Conservation (phyloP, 1,140 invertebrate species). For the Bradynema listronoti region DNA sequence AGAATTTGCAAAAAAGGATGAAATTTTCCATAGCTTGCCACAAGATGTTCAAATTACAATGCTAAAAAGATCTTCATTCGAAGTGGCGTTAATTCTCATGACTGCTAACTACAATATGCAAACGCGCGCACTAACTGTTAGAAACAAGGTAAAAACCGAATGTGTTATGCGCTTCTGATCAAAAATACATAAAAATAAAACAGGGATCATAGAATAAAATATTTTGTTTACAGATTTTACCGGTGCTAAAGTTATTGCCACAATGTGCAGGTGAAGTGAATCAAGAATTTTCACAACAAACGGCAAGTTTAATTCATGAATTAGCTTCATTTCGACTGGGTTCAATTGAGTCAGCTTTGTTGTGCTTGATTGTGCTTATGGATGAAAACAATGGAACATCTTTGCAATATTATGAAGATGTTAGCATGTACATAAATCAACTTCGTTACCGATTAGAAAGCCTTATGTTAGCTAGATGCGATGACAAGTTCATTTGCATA, state of each 20-base stretch:
- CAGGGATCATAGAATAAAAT: slow-evolving; percentile 16
- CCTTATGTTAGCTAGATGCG: too few relatives aligned
- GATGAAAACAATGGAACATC: too few relatives aligned
- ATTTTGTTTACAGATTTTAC: slow-evolving; percentile 13
- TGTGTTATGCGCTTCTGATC: too few relatives aligned
- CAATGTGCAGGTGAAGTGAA: slow-evolving; percentile 4
- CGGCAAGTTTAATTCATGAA: too few relatives aligned
- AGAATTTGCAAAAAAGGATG: slow-evolving; percentile 39
- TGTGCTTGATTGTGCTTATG: slow-evolving; percentile 32
- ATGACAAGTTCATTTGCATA: too few relatives aligned
- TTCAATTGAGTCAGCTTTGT: slow-evolving; percentile 26
- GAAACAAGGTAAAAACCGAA: too few relatives aligned
- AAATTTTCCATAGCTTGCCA: slow-evolving; percentile 17
- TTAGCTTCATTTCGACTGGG: slow-evolving; percentile 32
- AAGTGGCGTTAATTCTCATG: slow-evolving; percentile 34
- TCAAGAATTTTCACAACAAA: slow-evolving; percentile 11
- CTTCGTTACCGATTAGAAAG: too few relatives aligned
- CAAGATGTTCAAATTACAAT: slow-evolving; percentile 38
- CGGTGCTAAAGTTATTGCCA: not conserved
- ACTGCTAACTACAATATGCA: slow-evolving; percentile 22
- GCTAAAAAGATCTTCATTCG: slow-evolving; percentile 34
- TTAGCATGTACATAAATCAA: too few relatives aligned
- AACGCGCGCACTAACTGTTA: slow-evolving; percentile 20
- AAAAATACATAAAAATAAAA: too few relatives aligned
- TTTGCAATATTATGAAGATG: too few relatives aligned